These are phyloP conservation scores for Melanotaenia parkinsoni DNA, from an alignment of 2,797 vertebrate genomes.

Conservation along the genomic window DNA sequence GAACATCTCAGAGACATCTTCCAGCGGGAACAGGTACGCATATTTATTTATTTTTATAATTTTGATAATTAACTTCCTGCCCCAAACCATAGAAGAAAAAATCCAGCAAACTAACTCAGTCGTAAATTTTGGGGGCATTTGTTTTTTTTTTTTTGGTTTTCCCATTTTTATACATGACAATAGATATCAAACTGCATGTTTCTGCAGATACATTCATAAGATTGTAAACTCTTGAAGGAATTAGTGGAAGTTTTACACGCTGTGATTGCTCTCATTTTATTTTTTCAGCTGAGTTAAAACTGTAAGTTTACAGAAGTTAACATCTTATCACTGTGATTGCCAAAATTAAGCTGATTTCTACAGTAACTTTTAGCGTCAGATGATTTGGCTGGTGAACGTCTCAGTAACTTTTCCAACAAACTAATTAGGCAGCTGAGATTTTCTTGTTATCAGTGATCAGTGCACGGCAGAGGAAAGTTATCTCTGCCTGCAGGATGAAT, in stretches of 20 bases:
- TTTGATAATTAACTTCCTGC: not conserved
- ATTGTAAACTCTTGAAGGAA: not conserved
- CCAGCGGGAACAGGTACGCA: slow-evolving; percentile 93
- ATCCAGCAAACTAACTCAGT: not conserved
- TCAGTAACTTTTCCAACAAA: slow-evolving; percentile 15
- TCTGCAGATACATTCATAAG: not conserved
- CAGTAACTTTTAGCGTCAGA: not conserved
- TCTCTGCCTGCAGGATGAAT: slow-evolving; percentile 41
- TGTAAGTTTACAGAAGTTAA: not conserved
- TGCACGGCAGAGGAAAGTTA: slow-evolving; percentile 14
- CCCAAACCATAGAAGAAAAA: not conserved
- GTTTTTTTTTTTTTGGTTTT: not conserved
- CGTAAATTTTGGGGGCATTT: not conserved
- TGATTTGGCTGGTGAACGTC: not conserved
- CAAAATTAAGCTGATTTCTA: not conserved
- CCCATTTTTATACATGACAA: not conserved
- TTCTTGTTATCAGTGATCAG: slow-evolving; percentile 29
- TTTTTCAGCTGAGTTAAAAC: not conserved
- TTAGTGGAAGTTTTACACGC: not conserved
- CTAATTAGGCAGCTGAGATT: slow-evolving; percentile 25
- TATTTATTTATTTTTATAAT: not conserved
- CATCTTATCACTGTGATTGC: not conserved
- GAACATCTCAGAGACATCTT: slow-evolving; percentile 97
- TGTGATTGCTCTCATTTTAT: not conserved
- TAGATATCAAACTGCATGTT: not conserved